Evolutionary conservation across 2,888 invertebrate species (phyloP).

Genomic region (Dolichopus griseipennis): DNA sequence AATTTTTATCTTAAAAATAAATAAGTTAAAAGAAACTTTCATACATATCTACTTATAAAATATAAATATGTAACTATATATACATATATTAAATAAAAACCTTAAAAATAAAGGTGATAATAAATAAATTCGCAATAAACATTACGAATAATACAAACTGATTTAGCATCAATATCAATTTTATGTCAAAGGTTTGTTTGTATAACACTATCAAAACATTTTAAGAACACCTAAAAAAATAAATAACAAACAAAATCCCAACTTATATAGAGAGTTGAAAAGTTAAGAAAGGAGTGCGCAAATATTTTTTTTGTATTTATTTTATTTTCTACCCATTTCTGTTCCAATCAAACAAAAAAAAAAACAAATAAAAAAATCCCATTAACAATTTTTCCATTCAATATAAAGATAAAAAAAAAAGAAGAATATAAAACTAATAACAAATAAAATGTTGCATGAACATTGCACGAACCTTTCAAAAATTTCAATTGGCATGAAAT

Average conservation of each 20-base stretch:
- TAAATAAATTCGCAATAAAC: not conserved
- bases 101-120: too few relatives aligned
- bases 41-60: too few relatives aligned
- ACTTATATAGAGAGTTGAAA: not conserved
- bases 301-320: not conserved
- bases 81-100: too few relatives aligned
- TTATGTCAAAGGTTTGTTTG: constrained; percentile 1
- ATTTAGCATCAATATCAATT: not conserved
- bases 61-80: too few relatives aligned
- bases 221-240: not conserved
- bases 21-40: too few relatives aligned
- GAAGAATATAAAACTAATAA: not conserved
- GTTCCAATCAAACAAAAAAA: not conserved
- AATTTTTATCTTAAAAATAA: too few relatives aligned
- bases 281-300: not conserved
- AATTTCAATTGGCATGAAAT: constrained; percentile 4
- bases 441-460: not conserved
- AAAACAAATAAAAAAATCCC: too few relatives aligned
- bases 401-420: not conserved
- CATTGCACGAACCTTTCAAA: not conserved
- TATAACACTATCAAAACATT: not conserved
- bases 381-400: not conserved
- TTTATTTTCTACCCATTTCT: not conserved
- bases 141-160: not conserved
- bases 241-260: not conserved